Conservation (phyloP, 2,113 vertebrate genomes). For the Eleginops maclovinus region DNA sequence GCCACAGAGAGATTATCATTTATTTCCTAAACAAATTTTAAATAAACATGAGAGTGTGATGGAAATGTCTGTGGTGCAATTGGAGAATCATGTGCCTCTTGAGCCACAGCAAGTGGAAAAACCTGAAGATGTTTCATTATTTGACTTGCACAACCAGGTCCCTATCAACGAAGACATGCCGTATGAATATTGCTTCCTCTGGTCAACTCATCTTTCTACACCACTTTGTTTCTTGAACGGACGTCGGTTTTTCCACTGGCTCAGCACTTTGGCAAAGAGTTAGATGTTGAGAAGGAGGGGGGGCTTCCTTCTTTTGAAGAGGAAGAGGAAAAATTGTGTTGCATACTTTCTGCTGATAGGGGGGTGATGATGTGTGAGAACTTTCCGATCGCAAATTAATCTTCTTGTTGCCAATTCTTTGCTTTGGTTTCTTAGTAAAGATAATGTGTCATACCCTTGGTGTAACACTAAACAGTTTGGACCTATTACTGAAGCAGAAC, state of each 20-base stretch:
- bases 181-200: slow-evolving; percentile 80
- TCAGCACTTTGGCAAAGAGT: slow-evolving; percentile 80
- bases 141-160: slow-evolving; percentile 58
- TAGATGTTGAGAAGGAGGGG: slow-evolving; percentile 19
- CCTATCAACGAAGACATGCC: slow-evolving; percentile 70
- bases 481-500: slow-evolving; percentile 30
- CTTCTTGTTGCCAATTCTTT: slow-evolving; percentile 3
- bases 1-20: slow-evolving; percentile 43
- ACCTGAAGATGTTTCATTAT: slow-evolving; percentile 64
- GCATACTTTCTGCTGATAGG: slow-evolving; percentile 50
- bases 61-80: slow-evolving; percentile 50
- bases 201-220: slow-evolving; percentile 77
- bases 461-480: background rate
- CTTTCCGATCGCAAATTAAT: slow-evolving; percentile 47
- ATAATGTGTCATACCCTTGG: slow-evolving; percentile 7
- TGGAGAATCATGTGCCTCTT: slow-evolving; percentile 58
- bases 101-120: slow-evolving; percentile 68
- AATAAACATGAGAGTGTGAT: slow-evolving; percentile 53
- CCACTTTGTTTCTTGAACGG: slow-evolving; percentile 69
- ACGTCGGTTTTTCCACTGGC: slow-evolving; percentile 81
- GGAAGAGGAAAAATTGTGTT: slow-evolving; percentile 70
- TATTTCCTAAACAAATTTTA: slow-evolving; percentile 58
- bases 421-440: slow-evolving; percentile 17
- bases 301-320: slow-evolving; percentile 79
- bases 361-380: slow-evolving; percentile 38